phyloP scores from a whole-genome alignment of 2,797 vertebrate species.

The Etheostoma perlongum region DNA sequence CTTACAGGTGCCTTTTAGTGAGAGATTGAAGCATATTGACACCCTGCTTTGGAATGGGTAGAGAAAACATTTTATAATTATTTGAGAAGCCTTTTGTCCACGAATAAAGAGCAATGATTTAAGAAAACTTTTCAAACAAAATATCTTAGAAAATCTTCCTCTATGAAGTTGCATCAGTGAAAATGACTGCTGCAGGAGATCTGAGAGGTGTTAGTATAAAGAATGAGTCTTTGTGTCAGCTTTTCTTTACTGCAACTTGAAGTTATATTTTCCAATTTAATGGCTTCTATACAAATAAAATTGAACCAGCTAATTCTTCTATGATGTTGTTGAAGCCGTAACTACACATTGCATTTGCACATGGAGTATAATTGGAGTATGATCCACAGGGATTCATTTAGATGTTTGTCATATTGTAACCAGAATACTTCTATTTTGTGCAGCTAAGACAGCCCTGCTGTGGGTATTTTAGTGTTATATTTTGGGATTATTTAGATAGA shows the following conservation, averaged over 20 bases:
- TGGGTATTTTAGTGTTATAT: not conserved
- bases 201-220: not conserved
- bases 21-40: slow-evolving; percentile 3
- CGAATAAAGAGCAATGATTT: not conserved
- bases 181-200: not conserved
- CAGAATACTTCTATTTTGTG: not conserved
- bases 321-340: not conserved
- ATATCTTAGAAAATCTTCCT: not conserved
- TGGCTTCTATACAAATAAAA: not conserved
- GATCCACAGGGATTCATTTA: slow-evolving; percentile 30
- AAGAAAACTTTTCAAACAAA: not conserved
- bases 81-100: not conserved
- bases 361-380: not conserved
- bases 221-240: not conserved
- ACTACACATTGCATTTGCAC: not conserved
- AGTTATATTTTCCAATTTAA: not conserved
- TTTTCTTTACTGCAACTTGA: not conserved
- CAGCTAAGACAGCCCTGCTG: not conserved
- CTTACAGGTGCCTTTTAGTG: slow-evolving; percentile 2
- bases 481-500: not conserved
- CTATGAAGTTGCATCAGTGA: not conserved
- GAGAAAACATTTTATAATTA: not conserved
- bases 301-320: not conserved
- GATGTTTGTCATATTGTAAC: slow-evolving; percentile 18
- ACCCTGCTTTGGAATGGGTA: not conserved